Evolutionary conservation across 2,888 invertebrate genomes (phyloP), one percentile per base, ranked within the genome.

Genomic region (Nomada fucata): DNA sequence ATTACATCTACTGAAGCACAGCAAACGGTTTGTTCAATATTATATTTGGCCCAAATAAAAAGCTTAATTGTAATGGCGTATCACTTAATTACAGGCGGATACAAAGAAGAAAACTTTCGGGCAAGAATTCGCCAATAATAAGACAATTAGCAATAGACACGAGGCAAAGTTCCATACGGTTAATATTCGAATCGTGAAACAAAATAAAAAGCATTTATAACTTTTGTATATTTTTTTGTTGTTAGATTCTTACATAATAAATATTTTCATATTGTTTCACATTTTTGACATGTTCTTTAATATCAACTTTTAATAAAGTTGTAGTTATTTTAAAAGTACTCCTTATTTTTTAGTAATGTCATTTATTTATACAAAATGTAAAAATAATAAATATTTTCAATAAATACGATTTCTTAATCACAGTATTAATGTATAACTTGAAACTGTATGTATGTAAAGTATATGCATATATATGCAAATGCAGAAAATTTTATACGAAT

Each of bases 181-280:
- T 36, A 86, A 86, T 63, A 82, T 86, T 13, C 79, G 82, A 42
- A 78, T 86, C 73, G n/a, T 84, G 50, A 79, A 82, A 64, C 81
- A 20, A 47, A 70, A 65, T 36, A 79, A 42, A 13, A 70, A 59
- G 50, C 13, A 42, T 67, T 11, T 23, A n/a, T 80, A 73, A 76
- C 4, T 76, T 79, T 70, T 75, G 18, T 57, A 69, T 52, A 5
- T 50, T 47, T 67, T 18, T 60, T 9, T 55, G 55, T 79, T 18
- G 10, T 64, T 67, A 55, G 20, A 64, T 70, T 52, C n/a, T 11
- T 76, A 64, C 52, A 10, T 61, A 67, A 74, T 75, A 75, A 75
- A 75, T 67, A 42, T 70, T 57, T 79, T 68, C 26, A 80, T 20
- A 77, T 15, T 55, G 13, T 47, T 52, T 42, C 18, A 26, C 29